Conservation (phyloP, 2,113 vertebrate species). For the Mystacornis crossleyi region DNA sequence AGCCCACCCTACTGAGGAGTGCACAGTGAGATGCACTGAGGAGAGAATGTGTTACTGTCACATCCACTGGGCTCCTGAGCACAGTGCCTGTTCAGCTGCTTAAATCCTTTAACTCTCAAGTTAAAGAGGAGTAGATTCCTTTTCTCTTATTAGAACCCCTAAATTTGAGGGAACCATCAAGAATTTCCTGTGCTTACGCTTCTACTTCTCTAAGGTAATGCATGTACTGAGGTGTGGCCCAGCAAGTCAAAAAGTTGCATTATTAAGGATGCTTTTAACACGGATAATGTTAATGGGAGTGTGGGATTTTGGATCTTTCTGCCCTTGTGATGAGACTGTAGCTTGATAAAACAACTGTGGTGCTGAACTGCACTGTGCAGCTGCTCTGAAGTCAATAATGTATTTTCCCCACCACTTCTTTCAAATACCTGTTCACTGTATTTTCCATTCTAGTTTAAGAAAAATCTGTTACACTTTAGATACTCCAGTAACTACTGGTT, state of each 20-base stretch:
- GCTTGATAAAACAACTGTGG: not conserved
- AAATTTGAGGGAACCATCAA: not conserved
- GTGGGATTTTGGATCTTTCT: not conserved
- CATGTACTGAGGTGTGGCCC: not conserved
- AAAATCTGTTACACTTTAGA: not conserved
- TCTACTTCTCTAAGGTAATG: not conserved
- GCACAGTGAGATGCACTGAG: not conserved
- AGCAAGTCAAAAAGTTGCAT: not conserved
- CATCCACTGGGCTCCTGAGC: not conserved
- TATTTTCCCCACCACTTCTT: not conserved
- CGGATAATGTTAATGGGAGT: not conserved
- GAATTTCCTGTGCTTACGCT: not conserved
- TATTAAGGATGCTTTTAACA: not conserved
- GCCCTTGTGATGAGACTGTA: not conserved
- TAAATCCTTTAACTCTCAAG: not conserved
- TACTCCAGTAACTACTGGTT: not conserved
- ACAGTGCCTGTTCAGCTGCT: not conserved
- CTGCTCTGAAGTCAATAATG: not conserved
- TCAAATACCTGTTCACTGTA: not conserved
- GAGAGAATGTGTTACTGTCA: not conserved
- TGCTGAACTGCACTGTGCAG: not conserved
- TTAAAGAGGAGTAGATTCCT: not conserved
- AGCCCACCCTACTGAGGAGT: not conserved
- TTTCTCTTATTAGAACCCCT: not conserved
- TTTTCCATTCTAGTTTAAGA: not conserved